Percentiles rank a stretch among this genome's conserved stretches.
These are phyloP conservation scores for Mellilla xanthometata DNA, from an alignment of 2,888 invertebrate genomes.

Conservation along the genomic window DNA sequence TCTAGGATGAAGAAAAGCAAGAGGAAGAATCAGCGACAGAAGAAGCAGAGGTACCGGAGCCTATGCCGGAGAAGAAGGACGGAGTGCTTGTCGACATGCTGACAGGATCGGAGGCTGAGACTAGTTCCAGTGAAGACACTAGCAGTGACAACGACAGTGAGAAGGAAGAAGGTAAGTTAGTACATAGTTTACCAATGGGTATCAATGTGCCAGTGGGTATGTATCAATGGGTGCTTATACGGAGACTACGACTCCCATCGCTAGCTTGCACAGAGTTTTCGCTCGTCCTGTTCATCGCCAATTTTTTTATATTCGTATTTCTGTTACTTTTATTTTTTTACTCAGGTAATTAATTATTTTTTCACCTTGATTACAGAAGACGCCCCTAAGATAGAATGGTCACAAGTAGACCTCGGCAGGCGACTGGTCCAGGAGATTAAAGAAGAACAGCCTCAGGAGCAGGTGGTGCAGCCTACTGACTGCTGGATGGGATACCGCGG, in stretches of 20 bases:
- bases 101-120: conserved; percentile 60
- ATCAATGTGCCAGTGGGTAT: too few species aligned
- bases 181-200: too few species aligned
- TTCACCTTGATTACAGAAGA: conserved; percentile 29
- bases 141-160: conserved; percentile 41
- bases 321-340: too few species aligned
- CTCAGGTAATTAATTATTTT: too few species aligned
- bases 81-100: conserved; percentile 59
- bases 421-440: conserved; percentile 66
- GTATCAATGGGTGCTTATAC: too few species aligned
- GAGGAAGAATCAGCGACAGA: conserved; percentile 32
- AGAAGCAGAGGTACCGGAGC: background rate
- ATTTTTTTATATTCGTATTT: too few species aligned
- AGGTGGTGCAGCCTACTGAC: conserved; percentile 37
- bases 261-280: too few species aligned
- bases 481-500: conserved; percentile 62
- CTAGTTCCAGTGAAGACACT: conserved; percentile 58
- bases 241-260: too few species aligned
- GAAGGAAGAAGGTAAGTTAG: conserved; percentile 29
- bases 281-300: too few species aligned
- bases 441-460: conserved; percentile 38
- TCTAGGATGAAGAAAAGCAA: conserved; percentile 39
- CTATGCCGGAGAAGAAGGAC: conserved; percentile 39
- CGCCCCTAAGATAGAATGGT: conserved; percentile 63
- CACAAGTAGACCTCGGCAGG: conserved; percentile 48